Evolutionary conservation across 2,888 invertebrate genomes (phyloP).

Genomic region (Hyppa rectilinea): DNA sequence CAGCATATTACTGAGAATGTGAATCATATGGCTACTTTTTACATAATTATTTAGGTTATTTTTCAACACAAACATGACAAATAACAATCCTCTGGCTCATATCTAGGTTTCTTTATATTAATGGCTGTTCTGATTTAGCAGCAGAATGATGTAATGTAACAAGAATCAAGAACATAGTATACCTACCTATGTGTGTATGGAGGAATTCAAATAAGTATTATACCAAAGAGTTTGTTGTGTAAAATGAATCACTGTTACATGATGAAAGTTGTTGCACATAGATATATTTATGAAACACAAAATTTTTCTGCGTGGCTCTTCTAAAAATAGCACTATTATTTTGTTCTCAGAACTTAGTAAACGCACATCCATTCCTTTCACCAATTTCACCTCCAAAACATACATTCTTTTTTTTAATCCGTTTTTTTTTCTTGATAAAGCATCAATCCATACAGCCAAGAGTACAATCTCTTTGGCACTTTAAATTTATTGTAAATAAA

Average conservation of each 20-base stretch:
- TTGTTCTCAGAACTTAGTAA: neutral
- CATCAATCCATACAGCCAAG: conserved; percentile 22
- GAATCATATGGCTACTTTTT: neutral
- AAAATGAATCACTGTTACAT: conserved; percentile 10
- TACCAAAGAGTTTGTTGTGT: neutral
- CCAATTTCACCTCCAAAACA: conserved; percentile 37
- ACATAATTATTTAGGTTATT: neutral
- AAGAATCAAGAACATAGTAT: neutral
- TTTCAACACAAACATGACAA: neutral
- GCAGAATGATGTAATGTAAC: conserved; percentile 13
- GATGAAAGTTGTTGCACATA: neutral
- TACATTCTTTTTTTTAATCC: conserved; percentile 12
- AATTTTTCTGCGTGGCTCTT: neutral
- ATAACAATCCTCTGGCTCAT: neutral
- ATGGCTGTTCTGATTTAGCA: neutral
- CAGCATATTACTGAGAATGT: neutral
- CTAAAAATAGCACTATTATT: conserved; percentile 12
- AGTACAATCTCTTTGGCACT: conserved; percentile 17
- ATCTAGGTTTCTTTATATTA: neutral
- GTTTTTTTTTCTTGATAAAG: neutral
- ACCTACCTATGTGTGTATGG: neutral
- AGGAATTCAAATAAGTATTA: neutral
- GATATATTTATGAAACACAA: neutral
- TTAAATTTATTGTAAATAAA: conserved; percentile 50
- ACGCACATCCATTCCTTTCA: conserved; percentile 11